These are phyloP conservation scores for Agrochola macilenta DNA, from an alignment of 2,888 invertebrate species.

Conservation along the genomic window DNA sequence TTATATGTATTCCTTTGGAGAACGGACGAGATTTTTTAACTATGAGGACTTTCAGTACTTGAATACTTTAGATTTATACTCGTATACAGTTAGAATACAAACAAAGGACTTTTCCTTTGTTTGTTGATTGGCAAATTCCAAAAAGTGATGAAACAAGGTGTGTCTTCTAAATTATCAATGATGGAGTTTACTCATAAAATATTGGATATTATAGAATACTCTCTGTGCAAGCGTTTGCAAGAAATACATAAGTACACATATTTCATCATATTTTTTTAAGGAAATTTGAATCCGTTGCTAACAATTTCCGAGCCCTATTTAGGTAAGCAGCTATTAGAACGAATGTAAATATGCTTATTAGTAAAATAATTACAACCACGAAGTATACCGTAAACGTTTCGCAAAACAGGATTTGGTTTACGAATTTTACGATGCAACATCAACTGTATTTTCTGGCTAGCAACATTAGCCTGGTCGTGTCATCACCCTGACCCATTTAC, in stretches of 20 bases:
- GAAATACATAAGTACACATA: neutral
- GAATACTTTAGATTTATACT: neutral
- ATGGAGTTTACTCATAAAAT: neutral
- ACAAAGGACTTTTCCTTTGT: constrained; percentile 13
- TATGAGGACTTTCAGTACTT: neutral
- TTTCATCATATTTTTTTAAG: constrained; percentile 2
- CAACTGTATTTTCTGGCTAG: constrained; percentile 58
- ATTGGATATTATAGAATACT: neutral
- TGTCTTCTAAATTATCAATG: constrained; percentile 8
- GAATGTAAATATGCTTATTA: constrained; percentile 43
- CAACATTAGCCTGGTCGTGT: constrained; percentile 70
- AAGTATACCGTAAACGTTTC: constrained; percentile 43
- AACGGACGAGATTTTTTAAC: neutral
- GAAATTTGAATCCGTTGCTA: constrained; percentile 32
- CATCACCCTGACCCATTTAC: constrained; percentile 86
- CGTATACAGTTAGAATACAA: constrained; percentile 9
- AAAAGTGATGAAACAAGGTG: neutral
- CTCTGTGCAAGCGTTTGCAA: neutral
- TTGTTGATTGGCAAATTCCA: neutral
- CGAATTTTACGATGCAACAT: constrained; percentile 59
- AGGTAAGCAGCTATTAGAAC: constrained; percentile 25
- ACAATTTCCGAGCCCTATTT: constrained; percentile 34
- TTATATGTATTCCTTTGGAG: constrained; percentile 5
- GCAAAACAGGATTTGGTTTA: constrained; percentile 58
- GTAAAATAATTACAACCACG: constrained; percentile 46